Percentiles rank a stretch among this genome's conserved stretches.
Conservation (phyloP, 2,888 invertebrate species). For the Nomada flava region DNA sequence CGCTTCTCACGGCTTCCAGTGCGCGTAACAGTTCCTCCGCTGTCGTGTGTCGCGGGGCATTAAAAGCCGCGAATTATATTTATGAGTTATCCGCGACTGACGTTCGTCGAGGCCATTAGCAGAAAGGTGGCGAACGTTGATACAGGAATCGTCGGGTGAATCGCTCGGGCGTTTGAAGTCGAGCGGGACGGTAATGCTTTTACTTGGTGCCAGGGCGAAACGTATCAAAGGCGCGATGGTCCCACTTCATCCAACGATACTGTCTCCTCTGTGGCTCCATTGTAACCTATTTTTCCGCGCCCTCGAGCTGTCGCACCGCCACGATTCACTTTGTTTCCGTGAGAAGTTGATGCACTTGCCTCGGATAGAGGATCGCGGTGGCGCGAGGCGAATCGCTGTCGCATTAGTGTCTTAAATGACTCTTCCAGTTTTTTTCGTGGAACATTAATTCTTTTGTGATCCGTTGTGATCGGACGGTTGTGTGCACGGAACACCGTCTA, state of each 20-base stretch:
- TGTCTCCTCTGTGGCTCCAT: slow-evolving; percentile 9
- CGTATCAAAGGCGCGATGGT: slow-evolving; percentile 33
- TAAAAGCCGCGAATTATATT: slow-evolving; percentile 74
- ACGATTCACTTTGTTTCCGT: slow-evolving; percentile 24
- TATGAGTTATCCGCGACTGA: slow-evolving; percentile 72
- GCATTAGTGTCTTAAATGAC: slow-evolving; percentile 16
- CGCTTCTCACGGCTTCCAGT: slow-evolving; percentile 42
- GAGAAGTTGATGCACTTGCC: slow-evolving; percentile 1
- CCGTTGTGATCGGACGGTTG: no score
- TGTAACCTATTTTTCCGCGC: slow-evolving; percentile 41
- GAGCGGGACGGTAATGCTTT: slow-evolving; percentile 47
- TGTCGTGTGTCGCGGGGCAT: slow-evolving; percentile 49
- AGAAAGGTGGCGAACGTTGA: neutral
- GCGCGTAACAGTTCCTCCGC: slow-evolving; percentile 42
- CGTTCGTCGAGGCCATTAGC: slow-evolving; percentile 67
- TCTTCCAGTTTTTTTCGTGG: neutral
- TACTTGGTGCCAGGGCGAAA: slow-evolving; percentile 32
- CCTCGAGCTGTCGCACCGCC: neutral
- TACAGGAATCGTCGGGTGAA: slow-evolving; percentile 38
- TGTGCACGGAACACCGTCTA: no score
- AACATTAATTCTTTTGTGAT: neutral
- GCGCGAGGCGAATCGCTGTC: neutral
- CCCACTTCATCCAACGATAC: neutral
- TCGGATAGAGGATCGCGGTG: neutral
- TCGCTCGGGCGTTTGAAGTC: slow-evolving; percentile 52